Conservation (phyloP, 2,888 invertebrate genomes). For the Lepidochrysops patricia region DNA sequence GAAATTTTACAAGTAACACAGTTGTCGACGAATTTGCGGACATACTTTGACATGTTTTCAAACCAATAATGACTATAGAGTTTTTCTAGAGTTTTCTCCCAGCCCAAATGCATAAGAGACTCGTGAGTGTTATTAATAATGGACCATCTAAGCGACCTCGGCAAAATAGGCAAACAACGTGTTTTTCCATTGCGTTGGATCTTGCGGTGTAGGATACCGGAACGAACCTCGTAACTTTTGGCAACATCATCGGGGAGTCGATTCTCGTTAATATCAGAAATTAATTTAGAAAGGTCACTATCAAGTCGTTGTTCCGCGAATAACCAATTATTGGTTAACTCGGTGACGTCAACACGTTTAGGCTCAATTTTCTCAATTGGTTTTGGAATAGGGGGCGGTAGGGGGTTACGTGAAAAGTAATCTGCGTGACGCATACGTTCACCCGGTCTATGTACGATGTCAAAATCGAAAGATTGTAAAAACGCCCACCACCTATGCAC, state of each 20-base stretch:
- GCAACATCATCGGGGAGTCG: background rate
- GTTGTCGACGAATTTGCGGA: too few relatives aligned
- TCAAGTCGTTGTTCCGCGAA: too few relatives aligned
- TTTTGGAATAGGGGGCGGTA: background rate
- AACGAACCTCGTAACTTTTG: background rate
- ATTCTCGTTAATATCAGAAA: too few relatives aligned
- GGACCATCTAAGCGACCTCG: too few relatives aligned
- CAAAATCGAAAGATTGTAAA: background rate
- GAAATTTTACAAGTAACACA: too few relatives aligned
- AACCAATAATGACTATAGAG: too few relatives aligned
- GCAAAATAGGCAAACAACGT: background rate
- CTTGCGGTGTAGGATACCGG: background rate
- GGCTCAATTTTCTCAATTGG: background rate
- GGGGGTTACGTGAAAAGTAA: background rate
- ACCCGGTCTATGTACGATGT: background rate
- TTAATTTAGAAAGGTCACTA: too few relatives aligned
- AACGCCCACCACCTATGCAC: slow-evolving; percentile 1
- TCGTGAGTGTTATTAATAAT: too few relatives aligned
- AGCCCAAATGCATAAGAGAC: background rate
- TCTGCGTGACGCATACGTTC: background rate
- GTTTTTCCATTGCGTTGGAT: background rate
- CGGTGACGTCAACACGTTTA: background rate
- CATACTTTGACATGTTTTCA: too few relatives aligned
- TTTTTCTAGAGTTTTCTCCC: slow-evolving; percentile 17
- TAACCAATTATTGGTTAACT: too few relatives aligned